These are phyloP conservation scores for Torymus tubicola DNA, from an alignment of 2,888 invertebrate genomes.

Conservation along the genomic window DNA sequence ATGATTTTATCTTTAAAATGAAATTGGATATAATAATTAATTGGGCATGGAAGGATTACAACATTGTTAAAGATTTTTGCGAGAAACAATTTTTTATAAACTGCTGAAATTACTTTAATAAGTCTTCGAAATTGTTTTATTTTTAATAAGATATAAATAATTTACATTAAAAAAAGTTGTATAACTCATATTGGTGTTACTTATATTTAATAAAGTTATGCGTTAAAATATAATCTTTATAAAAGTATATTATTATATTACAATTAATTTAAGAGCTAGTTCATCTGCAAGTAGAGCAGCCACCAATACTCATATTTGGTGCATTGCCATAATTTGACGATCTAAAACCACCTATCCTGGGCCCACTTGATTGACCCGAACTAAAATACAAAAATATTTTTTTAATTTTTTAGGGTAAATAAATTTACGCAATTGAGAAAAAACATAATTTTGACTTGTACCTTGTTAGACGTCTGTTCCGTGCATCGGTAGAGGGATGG, in stretches of 20 bases:
- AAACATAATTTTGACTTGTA: too few species aligned
- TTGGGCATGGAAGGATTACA: slow-evolving; percentile 25
- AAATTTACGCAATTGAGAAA: slow-evolving; percentile 1
- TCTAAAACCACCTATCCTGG: slow-evolving; percentile 46
- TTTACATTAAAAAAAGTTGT: slow-evolving; percentile 29
- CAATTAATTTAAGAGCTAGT: slow-evolving; percentile 9
- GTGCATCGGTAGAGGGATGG: too few species aligned
- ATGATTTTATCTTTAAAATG: too few species aligned
- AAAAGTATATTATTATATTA: slow-evolving; percentile 37
- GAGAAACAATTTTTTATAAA: slow-evolving; percentile 25
- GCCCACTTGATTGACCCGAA: slow-evolving; percentile 39
- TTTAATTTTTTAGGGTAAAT: neutral
- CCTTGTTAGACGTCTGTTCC: too few species aligned
- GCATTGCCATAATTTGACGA: slow-evolving; percentile 49
- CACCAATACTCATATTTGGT: slow-evolving; percentile 62
- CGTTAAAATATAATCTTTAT: slow-evolving; percentile 36
- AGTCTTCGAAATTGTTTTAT: slow-evolving; percentile 21
- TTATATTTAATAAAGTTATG: slow-evolving; percentile 59
- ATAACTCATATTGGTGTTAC: slow-evolving; percentile 50
- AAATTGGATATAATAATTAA: neutral
- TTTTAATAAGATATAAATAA: neutral
- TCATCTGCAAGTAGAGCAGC: slow-evolving; percentile 66
- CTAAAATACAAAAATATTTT: slow-evolving; percentile 27
- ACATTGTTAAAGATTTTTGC: neutral
- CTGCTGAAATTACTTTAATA: neutral